A percentile compares a stretch with the other conserved stretches of the same genome.
phyloP scores from a whole-genome alignment of 1,140 invertebrate species.

The Leptestheria dahalacensis region DNA sequence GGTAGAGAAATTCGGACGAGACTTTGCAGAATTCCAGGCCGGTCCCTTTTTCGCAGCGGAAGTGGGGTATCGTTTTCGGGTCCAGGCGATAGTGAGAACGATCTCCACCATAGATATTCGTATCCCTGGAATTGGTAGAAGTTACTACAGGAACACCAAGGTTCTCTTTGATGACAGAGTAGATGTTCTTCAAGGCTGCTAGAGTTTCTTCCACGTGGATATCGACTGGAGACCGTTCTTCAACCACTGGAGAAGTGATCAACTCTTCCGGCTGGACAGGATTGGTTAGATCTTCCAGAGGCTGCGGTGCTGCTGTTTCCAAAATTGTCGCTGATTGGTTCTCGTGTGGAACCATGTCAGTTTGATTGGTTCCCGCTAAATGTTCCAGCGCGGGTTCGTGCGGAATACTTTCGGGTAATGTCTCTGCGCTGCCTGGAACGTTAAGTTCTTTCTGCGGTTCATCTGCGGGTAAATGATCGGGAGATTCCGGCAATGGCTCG shows the following conservation, averaged over 20 bases:
- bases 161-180: conserved; percentile 10
- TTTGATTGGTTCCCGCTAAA: no score
- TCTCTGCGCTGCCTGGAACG: no score
- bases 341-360: no score
- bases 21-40: conserved; percentile 17
- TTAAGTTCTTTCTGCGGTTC: no score
- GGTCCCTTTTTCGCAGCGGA: conserved; percentile 15
- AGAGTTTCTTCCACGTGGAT: conserved; percentile 12
- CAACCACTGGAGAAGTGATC: background rate
- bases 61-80: conserved; percentile 2
- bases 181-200: conserved; percentile 1
- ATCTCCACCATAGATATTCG: conserved; percentile 6
- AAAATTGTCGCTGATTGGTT: background rate
- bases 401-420: no score
- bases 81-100: conserved; percentile 5
- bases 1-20: conserved; percentile 13
- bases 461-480: no score
- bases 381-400: no score
- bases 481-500: background rate
- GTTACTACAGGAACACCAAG: conserved; percentile 3
- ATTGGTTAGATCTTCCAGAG: background rate
- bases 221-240: conserved; percentile 4
- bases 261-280: background rate
- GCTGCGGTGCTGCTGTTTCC: background rate
- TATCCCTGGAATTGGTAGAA: background rate